These are phyloP conservation scores for Drosophila sucinea DNA, from an alignment of 1,140 invertebrate genomes.

Conservation along the genomic window DNA sequence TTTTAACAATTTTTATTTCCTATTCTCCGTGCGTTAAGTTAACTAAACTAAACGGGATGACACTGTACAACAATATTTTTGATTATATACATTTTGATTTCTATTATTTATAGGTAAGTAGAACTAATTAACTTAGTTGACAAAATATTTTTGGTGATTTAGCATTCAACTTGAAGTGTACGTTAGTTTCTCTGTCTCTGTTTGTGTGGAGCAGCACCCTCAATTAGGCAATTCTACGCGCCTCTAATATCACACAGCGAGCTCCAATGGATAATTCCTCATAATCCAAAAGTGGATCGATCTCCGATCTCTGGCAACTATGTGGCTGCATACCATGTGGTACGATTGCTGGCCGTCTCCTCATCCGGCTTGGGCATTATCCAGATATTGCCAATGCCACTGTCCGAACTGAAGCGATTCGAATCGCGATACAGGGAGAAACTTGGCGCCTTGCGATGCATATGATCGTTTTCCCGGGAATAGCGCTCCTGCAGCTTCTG, in stretches of 20 bases:
- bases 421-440: constrained; percentile 76
- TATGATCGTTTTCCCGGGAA: constrained; percentile 65
- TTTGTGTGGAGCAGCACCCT: constrained; percentile 23
- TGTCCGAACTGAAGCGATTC: constrained; percentile 81
- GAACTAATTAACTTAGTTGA: constrained; percentile 44
- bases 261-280: background rate
- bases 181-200: constrained; percentile 6
- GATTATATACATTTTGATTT: constrained; percentile 36
- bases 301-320: constrained; percentile 9
- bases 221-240: background rate
- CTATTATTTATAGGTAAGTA: constrained; percentile 24
- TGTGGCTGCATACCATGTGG: constrained; percentile 73
- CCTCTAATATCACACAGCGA: constrained; percentile 5
- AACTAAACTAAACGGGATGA: background rate
- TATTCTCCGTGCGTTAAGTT: background rate
- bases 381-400: constrained; percentile 80
- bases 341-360: constrained; percentile 59
- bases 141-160: constrained; percentile 72
- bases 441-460: constrained; percentile 73
- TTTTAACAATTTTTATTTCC: constrained; percentile 28
- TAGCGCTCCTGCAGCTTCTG: constrained; percentile 72
- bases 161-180: constrained; percentile 51
- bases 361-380: constrained; percentile 71
- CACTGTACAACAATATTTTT: background rate
- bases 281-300: no score